Evolutionary conservation across 2,797 vertebrate species (phyloP).

Genomic region (Staurois parvus): DNA sequence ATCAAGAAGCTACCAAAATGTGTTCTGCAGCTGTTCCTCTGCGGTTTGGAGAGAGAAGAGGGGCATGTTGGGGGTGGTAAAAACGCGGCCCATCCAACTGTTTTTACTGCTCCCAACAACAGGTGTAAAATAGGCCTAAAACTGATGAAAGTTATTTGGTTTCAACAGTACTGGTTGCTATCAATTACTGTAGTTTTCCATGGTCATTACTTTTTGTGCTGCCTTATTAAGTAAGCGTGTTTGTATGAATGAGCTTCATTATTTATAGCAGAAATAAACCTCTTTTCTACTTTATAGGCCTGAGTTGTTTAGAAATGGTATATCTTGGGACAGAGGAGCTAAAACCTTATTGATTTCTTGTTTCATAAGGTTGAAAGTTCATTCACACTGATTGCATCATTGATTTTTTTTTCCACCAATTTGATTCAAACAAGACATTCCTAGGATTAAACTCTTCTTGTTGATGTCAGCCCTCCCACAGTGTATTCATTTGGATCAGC

Average conservation of each 20-base stretch:
- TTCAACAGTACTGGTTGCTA: neutral
- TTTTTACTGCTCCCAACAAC: too few species aligned
- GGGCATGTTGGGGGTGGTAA: too few species aligned
- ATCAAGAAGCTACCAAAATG: too few species aligned
- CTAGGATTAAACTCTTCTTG: slow-evolving; percentile 23
- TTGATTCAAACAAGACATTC: slow-evolving; percentile 41
- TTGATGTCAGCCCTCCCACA: neutral
- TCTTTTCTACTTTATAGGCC: neutral
- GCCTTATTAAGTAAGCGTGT: neutral
- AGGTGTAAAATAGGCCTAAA: too few species aligned
- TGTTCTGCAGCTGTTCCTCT: too few species aligned
- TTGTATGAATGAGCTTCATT: neutral
- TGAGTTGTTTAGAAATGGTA: slow-evolving; percentile 6
- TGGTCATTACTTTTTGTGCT: neutral
- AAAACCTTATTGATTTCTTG: slow-evolving; percentile 54
- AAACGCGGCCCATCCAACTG: too few species aligned
- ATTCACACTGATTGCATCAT: slow-evolving; percentile 15
- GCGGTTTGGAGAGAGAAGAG: too few species aligned
- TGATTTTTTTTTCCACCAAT: slow-evolving; percentile 22
- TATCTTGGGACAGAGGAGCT: slow-evolving; percentile 9
- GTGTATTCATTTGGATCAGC: neutral
- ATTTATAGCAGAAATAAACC: neutral
- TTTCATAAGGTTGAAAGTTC: slow-evolving; percentile 57
- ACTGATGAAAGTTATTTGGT: neutral
- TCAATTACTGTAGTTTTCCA: neutral